Base-by-base conservation (phyloP, 2,888 invertebrate species). In the Liopterus haemorrhoidalis region DNA sequence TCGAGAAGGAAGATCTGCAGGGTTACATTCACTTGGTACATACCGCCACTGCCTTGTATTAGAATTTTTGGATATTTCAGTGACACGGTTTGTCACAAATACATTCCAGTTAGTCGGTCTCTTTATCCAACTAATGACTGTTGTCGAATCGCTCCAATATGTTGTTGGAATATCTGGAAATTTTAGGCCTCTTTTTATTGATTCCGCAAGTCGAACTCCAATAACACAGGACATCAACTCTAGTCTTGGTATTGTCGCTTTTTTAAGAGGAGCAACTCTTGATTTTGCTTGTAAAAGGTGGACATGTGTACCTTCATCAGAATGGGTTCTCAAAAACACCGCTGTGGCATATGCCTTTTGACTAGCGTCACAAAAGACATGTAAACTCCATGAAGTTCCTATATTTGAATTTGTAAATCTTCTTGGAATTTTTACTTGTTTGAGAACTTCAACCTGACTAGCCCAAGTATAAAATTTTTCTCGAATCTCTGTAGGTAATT, bases 1-100 rank as follows among this genome's bases (percentile, higher is more conserved):
- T 36, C 60, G 33, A 1, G 58, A 59, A 4, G 58, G 57, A 5
- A 59, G 43, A 45, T 60, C 58, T 3, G 60, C 60, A 5, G 57
- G 56, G 39, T 62, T 62, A 1, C 48, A 18, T 2, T 14, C 5
- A 1, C 61, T 59, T 2, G 62, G 59, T 2, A 62, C 44, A 47
- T 56, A 53, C 19, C 44, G 33, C 61, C 60, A 61, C 1, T 42
- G 5, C 5, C 46, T 31, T 1, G 33, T 22, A 1, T 38, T 5
- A 9, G 55, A 48, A 6, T 54, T 15, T 8, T 22, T n/a, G 20
- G 53, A 47, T n/a, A 62, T 60, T 46, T 60, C 58, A 32, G 49
- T 30, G 2, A 57, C 50, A 20, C 57, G 21, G 37, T 62, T 62
- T 56, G n/a, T n/a, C n/a, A n/a, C n/a, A n/a, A n/a, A n/a, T n/a